Evolutionary conservation across 2,888 invertebrate species (phyloP).

Genomic region (Drosophila seclusa): DNA sequence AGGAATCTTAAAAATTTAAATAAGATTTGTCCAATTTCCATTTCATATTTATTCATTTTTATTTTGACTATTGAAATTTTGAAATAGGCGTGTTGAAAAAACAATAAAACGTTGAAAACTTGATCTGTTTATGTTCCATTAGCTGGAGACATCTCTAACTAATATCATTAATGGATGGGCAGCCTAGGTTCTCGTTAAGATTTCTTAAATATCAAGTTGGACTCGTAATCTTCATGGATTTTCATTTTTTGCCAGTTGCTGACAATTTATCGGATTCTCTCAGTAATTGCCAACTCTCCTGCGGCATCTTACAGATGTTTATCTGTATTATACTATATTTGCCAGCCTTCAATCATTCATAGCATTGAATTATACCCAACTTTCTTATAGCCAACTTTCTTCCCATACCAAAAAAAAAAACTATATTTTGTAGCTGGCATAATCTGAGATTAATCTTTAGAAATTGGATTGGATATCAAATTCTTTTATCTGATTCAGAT

Average conservation of each 20-base stretch:
- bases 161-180: background rate
- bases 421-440: background rate
- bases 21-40: background rate
- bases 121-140: background rate
- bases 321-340: background rate
- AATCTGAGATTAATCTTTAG: background rate
- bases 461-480: background rate
- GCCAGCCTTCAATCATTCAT: background rate
- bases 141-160: no score
- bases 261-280: background rate
- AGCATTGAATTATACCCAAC: background rate
- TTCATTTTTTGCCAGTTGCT: background rate
- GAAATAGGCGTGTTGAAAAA: background rate
- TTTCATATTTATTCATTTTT: background rate
- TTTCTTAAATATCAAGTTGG: background rate
- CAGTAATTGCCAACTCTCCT: background rate
- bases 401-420: no score
- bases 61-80: background rate
- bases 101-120: background rate
- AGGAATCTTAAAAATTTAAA: fast-evolving
- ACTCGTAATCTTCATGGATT: background rate
- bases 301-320: background rate
- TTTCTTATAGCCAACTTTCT: background rate
- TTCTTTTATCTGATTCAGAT: background rate
- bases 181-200: fast-evolving